Conservation (phyloP, 1,140 invertebrate genomes). For the Arion vulgaris region DNA sequence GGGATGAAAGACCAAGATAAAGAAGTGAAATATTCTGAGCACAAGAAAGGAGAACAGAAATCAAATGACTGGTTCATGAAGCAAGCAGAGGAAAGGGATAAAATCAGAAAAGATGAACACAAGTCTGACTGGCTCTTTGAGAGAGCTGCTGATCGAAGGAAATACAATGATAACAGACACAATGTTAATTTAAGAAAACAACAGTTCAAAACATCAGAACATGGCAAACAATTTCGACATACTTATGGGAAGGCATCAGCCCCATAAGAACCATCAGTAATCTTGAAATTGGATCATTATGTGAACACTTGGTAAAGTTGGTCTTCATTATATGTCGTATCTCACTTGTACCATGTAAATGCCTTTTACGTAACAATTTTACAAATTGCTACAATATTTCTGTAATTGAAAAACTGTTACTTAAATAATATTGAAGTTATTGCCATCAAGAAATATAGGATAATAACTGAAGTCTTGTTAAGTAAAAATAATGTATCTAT, state of each 20-base stretch:
- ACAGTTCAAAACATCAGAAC: not conserved
- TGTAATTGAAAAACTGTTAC: not conserved
- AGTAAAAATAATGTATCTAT: no score
- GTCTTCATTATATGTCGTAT: not conserved
- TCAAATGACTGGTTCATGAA: not conserved
- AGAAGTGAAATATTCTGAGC: not conserved
- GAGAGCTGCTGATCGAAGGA: conserved; percentile 14
- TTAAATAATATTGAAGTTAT: not conserved
- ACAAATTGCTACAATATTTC: not conserved
- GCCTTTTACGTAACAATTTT: not conserved
- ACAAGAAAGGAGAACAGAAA: conserved; percentile 3
- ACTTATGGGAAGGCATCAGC: not conserved
- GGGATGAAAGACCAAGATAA: not conserved
- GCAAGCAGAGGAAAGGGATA: conserved; percentile 14
- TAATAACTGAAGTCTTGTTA: no score
- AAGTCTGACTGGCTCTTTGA: conserved; percentile 24
- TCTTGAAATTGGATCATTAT: no score
- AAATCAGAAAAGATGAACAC: conserved; percentile 1
- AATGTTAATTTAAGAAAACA: not conserved
- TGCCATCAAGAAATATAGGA: not conserved
- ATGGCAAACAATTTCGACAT: not conserved
- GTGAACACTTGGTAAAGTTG: not conserved
- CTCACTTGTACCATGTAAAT: conserved; percentile 2
- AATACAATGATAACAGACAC: not conserved
- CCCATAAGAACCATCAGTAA: not conserved